Base-by-base conservation (phyloP, 2,888 invertebrate species). In the Psylliodes chrysocephalus region DNA sequence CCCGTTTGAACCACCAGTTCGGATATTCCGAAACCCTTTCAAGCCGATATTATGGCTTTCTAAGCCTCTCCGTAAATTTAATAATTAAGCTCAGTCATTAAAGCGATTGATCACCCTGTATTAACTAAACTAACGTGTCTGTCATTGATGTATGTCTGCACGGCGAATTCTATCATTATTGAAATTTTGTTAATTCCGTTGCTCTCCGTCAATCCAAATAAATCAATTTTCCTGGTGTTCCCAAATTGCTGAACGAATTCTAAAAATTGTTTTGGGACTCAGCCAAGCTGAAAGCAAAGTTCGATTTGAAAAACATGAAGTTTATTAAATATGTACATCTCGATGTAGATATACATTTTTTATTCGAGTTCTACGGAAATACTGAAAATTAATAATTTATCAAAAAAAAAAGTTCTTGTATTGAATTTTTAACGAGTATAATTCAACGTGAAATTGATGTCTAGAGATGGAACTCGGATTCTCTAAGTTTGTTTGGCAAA, bases 61-160 rank as follows among this genome's bases (percentile, higher is more conserved):
- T 44, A 25, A 46, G 38, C 14, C 22, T 6, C 22, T 46, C 46
- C 14, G 7, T 46, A 10, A 46, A 30, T 47, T 47, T 57, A 57
- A 57, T 57, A 33, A 57, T 49, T 38, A 57, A 35, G 57, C 19
- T 49, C 14, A 35, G 47, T 25, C 57, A 57, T 57, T 47, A 49
- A 15, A 28, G 47, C 47, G 35, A 57, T 57, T 35, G 35, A 19
- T 57, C 38, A 47, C 57, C 22, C 57, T 49, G 57, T 57, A 57
- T 47, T 57, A 57, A 35, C 19, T 15, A 57, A 47, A 47, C 38
- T 33, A 47, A 30, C 25, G 14, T 18, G 35, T 2, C 25, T 42
- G 56, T 46, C 56, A 56, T 56, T 56, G 56, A 56, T 47, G 18
- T 33, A 56, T 56, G n/a, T 22, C 2, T 22, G 33, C 46, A 8